A percentile compares a stretch with the other conserved stretches of the same genome.
Conservation (phyloP, 2,888 invertebrate genomes). For the Drosophila paranaensis region DNA sequence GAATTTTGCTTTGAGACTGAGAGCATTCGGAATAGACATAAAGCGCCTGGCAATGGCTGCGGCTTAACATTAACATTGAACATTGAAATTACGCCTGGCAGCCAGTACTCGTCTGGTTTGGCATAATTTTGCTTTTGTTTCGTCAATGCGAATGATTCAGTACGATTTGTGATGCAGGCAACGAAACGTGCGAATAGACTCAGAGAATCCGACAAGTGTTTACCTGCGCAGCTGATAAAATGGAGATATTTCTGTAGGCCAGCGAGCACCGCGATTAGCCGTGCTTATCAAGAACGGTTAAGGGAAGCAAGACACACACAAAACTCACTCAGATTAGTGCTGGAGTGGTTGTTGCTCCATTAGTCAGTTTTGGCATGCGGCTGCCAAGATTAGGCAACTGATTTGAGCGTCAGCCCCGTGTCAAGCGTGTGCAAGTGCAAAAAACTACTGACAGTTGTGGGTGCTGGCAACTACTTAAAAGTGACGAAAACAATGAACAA, state of each 20-base stretch:
- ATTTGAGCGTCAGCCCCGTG: conserved; percentile 16
- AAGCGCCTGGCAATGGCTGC: conserved; percentile 61
- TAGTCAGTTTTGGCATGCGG: conserved; percentile 25
- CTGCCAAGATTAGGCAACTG: conserved; percentile 42
- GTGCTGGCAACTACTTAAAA: not conserved
- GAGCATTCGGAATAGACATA: conserved; percentile 39
- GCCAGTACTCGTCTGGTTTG: conserved; percentile 36
- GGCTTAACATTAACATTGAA: conserved; percentile 71
- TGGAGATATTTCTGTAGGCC: conserved; percentile 37
- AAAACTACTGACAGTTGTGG: too few species aligned
- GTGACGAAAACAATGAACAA: not conserved
- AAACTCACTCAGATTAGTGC: conserved; percentile 47
- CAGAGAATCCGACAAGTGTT: conserved; percentile 27
- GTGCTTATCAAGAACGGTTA: conserved; percentile 44
- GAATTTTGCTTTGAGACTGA: conserved; percentile 30
- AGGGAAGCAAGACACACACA: conserved; percentile 18
- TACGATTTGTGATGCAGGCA: conserved; percentile 51
- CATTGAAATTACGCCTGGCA: conserved; percentile 55
- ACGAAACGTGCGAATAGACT: conserved; percentile 68
- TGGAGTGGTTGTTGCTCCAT: conserved; percentile 15
- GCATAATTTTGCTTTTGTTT: conserved; percentile 19
- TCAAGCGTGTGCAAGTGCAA: not conserved
- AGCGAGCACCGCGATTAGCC: conserved; percentile 33
- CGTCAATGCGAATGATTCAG: conserved; percentile 22
- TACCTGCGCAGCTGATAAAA: conserved; percentile 57